Percentiles rank a stretch among this genome's conserved stretches.
phyloP scores from a whole-genome alignment of 2,888 invertebrate species.

The Gonocerus acuteangulatus region DNA sequence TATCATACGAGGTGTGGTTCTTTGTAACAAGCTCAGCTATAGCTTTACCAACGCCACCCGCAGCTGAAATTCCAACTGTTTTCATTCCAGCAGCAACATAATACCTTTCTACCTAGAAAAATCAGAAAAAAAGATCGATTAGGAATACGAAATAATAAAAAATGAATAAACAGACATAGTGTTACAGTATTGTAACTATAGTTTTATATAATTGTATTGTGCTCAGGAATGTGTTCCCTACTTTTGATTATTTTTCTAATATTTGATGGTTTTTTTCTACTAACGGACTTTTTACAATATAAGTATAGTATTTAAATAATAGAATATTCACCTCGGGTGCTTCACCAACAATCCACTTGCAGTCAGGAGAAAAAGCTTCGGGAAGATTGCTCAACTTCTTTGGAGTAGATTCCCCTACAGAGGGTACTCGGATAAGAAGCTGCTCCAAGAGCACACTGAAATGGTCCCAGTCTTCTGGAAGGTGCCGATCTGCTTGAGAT shows the following conservation, averaged over 20 bases:
- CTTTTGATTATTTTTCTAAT: too few species aligned
- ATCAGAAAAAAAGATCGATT: slow-evolving; percentile 8
- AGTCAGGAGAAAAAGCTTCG: slow-evolving; percentile 94
- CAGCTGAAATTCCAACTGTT: slow-evolving; percentile 89
- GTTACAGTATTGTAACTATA: not conserved
- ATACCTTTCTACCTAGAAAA: slow-evolving; percentile 68
- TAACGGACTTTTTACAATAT: too few species aligned
- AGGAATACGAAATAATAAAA: not conserved
- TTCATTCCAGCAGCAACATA: slow-evolving; percentile 93
- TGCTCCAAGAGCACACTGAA: slow-evolving; percentile 84
- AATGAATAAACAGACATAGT: too few species aligned
- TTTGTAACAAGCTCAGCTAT: slow-evolving; percentile 81
- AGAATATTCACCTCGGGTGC: slow-evolving; percentile 83
- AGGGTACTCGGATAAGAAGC: slow-evolving; percentile 74
- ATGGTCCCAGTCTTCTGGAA: slow-evolving; percentile 92
- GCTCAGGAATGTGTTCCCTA: not conserved
- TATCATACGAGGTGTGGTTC: slow-evolving; percentile 70
- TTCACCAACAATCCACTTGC: slow-evolving; percentile 91
- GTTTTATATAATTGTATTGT: not conserved
- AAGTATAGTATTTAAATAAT: too few species aligned
- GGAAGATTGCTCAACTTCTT: slow-evolving; percentile 80
- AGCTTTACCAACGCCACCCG: slow-evolving; percentile 88
- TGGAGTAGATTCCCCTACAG: slow-evolving; percentile 62
- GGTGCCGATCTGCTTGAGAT: slow-evolving; percentile 50
- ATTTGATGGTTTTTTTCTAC: too few species aligned